Conservation (phyloP, 1,140 invertebrate species). For the Tyrophagus putrescentiae region DNA sequence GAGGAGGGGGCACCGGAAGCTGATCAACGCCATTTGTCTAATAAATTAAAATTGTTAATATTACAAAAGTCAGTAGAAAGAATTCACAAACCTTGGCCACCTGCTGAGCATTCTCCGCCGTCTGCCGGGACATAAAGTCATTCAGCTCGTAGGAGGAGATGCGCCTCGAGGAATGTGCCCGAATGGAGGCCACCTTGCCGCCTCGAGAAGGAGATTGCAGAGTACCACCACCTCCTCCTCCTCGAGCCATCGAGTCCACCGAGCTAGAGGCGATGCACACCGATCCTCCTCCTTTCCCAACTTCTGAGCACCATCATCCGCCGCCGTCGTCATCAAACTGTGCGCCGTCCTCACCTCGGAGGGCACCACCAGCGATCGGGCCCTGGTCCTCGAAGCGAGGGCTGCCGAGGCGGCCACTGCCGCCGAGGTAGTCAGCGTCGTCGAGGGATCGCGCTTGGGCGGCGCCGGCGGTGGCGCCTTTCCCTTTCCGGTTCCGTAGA, state of each 20-base stretch:
- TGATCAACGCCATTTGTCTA: neutral
- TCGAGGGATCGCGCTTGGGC: constrained; percentile 75
- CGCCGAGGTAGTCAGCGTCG: constrained; percentile 63
- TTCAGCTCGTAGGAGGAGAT: constrained; percentile 76
- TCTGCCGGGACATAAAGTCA: constrained; percentile 70
- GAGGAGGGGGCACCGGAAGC: constrained; percentile 18
- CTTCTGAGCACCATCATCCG: neutral
- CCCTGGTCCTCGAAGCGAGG: constrained; percentile 68
- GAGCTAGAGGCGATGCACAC: constrained; percentile 23
- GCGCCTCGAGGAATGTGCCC: constrained; percentile 61
- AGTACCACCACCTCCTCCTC: neutral
- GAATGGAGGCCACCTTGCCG: constrained; percentile 62
- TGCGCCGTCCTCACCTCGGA: constrained; percentile 8
- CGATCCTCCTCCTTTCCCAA: constrained; percentile 7
- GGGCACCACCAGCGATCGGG: constrained; percentile 67
- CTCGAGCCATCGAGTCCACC: neutral
- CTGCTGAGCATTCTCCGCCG: constrained; percentile 30
- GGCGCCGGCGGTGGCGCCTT: constrained; percentile 46
- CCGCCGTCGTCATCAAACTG: neutral
- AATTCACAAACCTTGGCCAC: neutral
- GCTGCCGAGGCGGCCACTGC: too few relatives aligned
- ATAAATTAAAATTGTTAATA: neutral
- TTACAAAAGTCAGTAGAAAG: too few relatives aligned
- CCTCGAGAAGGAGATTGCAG: neutral
- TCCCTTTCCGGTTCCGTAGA: neutral